Evolutionary conservation across 2,113 vertebrate genomes (phyloP).

Genomic region (Corynorhinus townsendii): DNA sequence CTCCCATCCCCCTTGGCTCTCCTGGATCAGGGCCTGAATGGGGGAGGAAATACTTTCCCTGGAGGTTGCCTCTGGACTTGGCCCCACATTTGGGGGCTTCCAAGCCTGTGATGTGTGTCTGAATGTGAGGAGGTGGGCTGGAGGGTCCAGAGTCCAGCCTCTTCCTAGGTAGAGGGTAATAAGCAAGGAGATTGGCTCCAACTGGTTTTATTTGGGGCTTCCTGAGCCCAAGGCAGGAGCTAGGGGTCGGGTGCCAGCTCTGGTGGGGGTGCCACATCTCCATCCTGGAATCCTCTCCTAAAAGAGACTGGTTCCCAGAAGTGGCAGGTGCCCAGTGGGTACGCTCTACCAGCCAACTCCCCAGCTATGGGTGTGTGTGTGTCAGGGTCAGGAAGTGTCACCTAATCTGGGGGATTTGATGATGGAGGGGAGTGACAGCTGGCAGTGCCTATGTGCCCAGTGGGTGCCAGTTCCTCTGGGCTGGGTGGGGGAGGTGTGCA

Average conservation of each 20-base stretch:
- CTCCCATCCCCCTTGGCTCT: background rate
- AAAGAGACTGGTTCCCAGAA: background rate
- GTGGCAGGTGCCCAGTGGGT: background rate
- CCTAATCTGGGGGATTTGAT: constrained; percentile 60
- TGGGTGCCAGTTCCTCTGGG: background rate
- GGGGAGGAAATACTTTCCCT: background rate
- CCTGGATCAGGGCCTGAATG: background rate
- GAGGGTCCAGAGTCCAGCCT: background rate
- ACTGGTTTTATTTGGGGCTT: background rate
- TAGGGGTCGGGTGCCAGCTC: background rate
- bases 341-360: background rate
- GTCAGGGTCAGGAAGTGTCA: constrained; percentile 54
- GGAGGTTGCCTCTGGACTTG: background rate
- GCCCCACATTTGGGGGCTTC: background rate
- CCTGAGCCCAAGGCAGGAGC: background rate
- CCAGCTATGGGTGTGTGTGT: constrained; percentile 1
- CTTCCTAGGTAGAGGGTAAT: background rate
- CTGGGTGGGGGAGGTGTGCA: constrained; percentile 20
- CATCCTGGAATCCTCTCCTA: background rate
- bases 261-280: background rate
- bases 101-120: background rate
- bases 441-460: constrained; percentile 28
- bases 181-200: background rate
- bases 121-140: background rate
- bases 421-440: constrained; percentile 56